phyloP scores from a whole-genome alignment of 1,140 invertebrate species.

The Apis laboriosa region DNA sequence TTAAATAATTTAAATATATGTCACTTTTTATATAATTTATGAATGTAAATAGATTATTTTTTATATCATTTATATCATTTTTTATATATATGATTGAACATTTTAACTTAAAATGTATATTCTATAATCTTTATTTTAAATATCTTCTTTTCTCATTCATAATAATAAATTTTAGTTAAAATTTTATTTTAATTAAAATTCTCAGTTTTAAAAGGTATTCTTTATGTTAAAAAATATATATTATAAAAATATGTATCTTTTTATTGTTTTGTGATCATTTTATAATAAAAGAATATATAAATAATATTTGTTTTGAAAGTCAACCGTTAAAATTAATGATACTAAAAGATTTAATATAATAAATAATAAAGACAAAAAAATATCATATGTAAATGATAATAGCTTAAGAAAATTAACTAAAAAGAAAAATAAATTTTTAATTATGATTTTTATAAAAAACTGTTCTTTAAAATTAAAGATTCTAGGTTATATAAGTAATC shows the following conservation, averaged over 20 bases:
- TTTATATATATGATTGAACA: not conserved
- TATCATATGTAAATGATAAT: not conserved
- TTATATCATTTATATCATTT: not conserved
- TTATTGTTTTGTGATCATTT: not conserved
- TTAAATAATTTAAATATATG: not conserved
- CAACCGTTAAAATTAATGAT: not conserved
- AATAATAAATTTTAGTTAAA: not conserved
- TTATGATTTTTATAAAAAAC: constrained; percentile 49
- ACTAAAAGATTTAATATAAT: not conserved
- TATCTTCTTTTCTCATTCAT: not conserved
- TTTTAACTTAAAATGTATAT: not conserved
- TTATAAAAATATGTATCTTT: not conserved
- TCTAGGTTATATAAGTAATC: constrained; percentile 11
- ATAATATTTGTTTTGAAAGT: not conserved
- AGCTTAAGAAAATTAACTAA: not conserved
- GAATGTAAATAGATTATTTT: not conserved
- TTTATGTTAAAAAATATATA: not conserved
- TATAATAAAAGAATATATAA: not conserved
- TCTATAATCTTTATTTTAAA: not conserved
- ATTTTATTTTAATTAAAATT: not conserved
- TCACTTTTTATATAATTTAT: not conserved
- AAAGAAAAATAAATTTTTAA: not conserved
- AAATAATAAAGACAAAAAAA: not conserved
- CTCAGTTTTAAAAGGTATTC: not conserved
- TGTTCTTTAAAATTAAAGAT: constrained; percentile 15